phyloP scores from a whole-genome alignment of 2,888 invertebrate species.

The Melanchra persicariae region DNA sequence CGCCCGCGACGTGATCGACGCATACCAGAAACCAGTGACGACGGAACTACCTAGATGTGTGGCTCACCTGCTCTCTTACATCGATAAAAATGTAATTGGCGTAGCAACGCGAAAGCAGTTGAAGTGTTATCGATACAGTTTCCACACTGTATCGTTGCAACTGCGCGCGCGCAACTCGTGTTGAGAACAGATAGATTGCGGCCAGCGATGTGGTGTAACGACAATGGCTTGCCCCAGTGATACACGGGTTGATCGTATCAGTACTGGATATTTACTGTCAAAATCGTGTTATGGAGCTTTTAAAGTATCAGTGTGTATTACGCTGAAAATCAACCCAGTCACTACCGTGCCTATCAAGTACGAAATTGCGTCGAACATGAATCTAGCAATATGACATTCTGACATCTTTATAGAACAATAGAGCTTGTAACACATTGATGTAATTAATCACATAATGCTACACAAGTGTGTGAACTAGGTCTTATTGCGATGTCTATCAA shows the following conservation, averaged over 20 bases:
- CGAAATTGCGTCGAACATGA: constrained; percentile 17
- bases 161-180: constrained; percentile 74
- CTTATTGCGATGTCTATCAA: constrained; percentile 56
- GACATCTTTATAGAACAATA: constrained; percentile 61
- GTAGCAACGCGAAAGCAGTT: constrained; percentile 77
- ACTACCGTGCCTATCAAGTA: not conserved
- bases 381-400: constrained; percentile 43
- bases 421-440: constrained; percentile 55
- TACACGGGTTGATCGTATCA: constrained; percentile 57
- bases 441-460: constrained; percentile 58
- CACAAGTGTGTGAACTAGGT: constrained; percentile 62
- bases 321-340: not conserved
- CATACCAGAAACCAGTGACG: constrained; percentile 70
- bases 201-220: constrained; percentile 75
- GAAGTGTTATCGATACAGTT: constrained; percentile 79
- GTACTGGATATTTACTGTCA: constrained; percentile 17
- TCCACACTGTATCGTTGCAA: constrained; percentile 75
- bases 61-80: constrained; percentile 62
- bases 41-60: constrained; percentile 67
- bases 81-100: constrained; percentile 69
- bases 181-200: constrained; percentile 77
- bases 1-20: constrained; percentile 65
- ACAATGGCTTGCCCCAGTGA: constrained; percentile 68
- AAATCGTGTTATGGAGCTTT: constrained; percentile 14
- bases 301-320: constrained; percentile 4